Conservation (phyloP, 2,888 invertebrate genomes). For the Drosophila meridionalis region DNA sequence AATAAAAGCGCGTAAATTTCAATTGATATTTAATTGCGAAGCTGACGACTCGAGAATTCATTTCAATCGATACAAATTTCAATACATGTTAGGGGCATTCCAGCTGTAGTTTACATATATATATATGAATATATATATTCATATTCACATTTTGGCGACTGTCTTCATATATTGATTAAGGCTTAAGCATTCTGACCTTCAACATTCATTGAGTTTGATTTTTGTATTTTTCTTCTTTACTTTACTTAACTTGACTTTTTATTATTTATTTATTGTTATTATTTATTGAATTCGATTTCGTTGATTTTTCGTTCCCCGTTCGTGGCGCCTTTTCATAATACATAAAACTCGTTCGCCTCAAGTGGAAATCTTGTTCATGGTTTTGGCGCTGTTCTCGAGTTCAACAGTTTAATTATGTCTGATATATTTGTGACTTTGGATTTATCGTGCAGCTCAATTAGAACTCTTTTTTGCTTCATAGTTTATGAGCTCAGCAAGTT, state of each 20-base stretch:
- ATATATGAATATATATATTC: constrained; percentile 5
- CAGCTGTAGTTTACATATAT: constrained; percentile 1
- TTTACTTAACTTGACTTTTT: constrained; percentile 29
- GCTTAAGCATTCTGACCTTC: constrained; percentile 81
- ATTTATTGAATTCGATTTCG: constrained; percentile 66
- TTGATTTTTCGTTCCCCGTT: constrained; percentile 43
- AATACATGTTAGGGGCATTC: constrained; percentile 20
- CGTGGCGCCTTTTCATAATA: constrained; percentile 42
- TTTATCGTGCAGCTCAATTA: constrained; percentile 49
- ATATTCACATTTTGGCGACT: constrained; percentile 30
- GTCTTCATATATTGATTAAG: constrained; percentile 73
- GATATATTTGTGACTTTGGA: constrained; percentile 47
- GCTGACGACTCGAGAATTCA: constrained; percentile 60
- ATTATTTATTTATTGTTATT: constrained; percentile 63
- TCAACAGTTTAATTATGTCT: constrained; percentile 67
- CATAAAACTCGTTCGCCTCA: constrained; percentile 29
- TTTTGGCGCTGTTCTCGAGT: constrained; percentile 39
- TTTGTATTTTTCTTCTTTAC: not conserved
- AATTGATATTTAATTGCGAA: constrained; percentile 77
- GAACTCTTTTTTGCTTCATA: constrained; percentile 26
- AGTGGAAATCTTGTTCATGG: constrained; percentile 35
- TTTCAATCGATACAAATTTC: constrained; percentile 77
- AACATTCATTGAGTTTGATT: constrained; percentile 73
- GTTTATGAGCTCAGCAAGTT: constrained; percentile 6
- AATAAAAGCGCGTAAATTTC: constrained; percentile 57